These are phyloP conservation scores for Sphaerophoria rueppellii DNA, from an alignment of 2,888 invertebrate species.

Conservation along the genomic window DNA sequence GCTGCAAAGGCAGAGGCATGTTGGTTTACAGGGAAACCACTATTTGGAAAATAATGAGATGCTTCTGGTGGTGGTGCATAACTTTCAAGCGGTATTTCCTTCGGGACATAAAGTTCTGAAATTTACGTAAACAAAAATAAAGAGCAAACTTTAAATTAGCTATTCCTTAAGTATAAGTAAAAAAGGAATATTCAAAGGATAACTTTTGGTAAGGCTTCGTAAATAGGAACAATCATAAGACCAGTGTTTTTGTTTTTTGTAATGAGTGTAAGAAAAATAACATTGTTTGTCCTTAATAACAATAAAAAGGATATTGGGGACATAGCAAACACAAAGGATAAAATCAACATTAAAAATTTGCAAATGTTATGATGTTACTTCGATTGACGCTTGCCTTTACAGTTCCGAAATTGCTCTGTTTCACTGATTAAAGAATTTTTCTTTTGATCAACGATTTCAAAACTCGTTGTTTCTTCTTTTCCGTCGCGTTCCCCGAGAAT, in stretches of 20 bases:
- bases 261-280: no score
- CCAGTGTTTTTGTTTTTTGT: no score
- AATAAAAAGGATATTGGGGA: no score
- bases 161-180: background rate
- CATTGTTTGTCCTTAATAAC: no score
- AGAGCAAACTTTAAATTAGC: background rate
- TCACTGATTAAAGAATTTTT: background rate
- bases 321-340: no score
- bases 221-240: no score
- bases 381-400: no score
- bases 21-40: slow-evolving; percentile 76
- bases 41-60: slow-evolving; percentile 81
- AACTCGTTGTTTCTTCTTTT: background rate
- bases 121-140: slow-evolving; percentile 7
- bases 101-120: slow-evolving; percentile 80
- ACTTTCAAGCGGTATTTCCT: slow-evolving; percentile 80
- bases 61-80: slow-evolving; percentile 79
- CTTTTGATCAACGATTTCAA: background rate
- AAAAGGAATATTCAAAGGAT: background rate
- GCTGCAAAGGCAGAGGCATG: slow-evolving; percentile 38
- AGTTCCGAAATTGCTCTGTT: background rate
- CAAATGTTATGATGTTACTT: no score
- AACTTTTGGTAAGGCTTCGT: no score
- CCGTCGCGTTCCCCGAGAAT: background rate
- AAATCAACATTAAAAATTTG: no score